Base-by-base conservation (phyloP, 2,797 vertebrate species). In the Liasis olivaceus region DNA sequence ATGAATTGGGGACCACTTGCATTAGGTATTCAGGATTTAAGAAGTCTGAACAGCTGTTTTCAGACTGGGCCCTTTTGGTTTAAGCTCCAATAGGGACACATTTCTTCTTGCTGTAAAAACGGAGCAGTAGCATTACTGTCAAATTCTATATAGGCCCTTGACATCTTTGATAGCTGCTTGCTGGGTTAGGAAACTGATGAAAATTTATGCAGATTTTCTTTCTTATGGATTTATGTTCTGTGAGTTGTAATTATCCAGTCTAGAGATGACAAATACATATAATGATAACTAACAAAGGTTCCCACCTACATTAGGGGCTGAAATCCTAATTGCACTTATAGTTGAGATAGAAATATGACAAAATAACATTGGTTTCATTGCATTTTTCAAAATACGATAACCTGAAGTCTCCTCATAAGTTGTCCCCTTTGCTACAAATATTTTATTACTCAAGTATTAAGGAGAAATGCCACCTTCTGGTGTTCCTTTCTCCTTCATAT, bases 31-130 rank as follows among this genome's bases (percentile, higher is more conserved):
- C 88, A 90, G 42, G 58, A 60, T 14, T 81, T 88, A 77, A 93
- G 64, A 66, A 84, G 31, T 64, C 59, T 51, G 62, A 89, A 85
- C 90, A 91, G 88, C 91, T 93, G 91, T 86, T 85, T 92, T 72
- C 62, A 77, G 47, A 72, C 36, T 24, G 26, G 31, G 26, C 86
- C 31, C 51, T 63, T 89, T 88, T 63, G 77, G 17, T 91, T 36
- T 22, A 89, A 66, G 58, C 63, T 81, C 81, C 14, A 58, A 17
- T 28, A 92, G 51, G 59, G 63, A 90, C 72, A 59, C 9, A 66
- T 88, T 92, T 47, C 56, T 92, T 31, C 47, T 88, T 90, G 24
- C 22, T 77, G 20, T 59, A 64, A 87, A 24, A 56, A 84, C 6
- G 51, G 22, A 92, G 58, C 31, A 42, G 24, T 22, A 12, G 56